A percentile compares a stretch with the other conserved stretches of the same genome.
These are phyloP conservation scores for Ceramica pisi DNA, from an alignment of 2,888 invertebrate genomes.

Conservation along the genomic window DNA sequence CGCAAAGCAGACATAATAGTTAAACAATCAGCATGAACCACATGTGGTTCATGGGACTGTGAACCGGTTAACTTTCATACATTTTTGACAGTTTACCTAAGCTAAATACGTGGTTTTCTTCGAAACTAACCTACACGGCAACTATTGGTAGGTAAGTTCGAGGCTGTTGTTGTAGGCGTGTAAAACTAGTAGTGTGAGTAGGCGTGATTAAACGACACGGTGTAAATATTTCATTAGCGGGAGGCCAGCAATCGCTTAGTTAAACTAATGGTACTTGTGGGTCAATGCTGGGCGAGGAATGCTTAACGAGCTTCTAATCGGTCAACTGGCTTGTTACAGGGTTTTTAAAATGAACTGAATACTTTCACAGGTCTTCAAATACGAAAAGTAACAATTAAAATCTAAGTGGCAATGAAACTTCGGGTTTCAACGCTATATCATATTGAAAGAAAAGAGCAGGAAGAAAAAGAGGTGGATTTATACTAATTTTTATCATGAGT, in stretches of 20 bases:
- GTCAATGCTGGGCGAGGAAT: slow-evolving; percentile 18
- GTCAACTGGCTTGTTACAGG: background rate
- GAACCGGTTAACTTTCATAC: too few species aligned
- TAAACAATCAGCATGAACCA: too few species aligned
- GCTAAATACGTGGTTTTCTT: background rate
- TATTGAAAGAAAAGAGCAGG: too few species aligned
- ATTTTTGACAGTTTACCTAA: too few species aligned
- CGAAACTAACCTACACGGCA: background rate
- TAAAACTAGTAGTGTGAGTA: slow-evolving; percentile 37
- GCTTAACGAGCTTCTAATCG: slow-evolving; percentile 36
- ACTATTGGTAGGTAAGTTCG: slow-evolving; percentile 16
- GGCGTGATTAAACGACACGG: slow-evolving; percentile 50
- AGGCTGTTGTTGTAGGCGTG: slow-evolving; percentile 17
- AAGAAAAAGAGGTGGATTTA: too few species aligned
- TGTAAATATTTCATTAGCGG: slow-evolving; percentile 55
- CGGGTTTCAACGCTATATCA: too few species aligned
- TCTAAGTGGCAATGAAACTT: too few species aligned
- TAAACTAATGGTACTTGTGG: slow-evolving; percentile 31
- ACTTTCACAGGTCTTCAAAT: too few species aligned
- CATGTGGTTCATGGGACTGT: too few species aligned
- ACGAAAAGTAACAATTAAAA: too few species aligned
- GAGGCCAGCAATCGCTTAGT: slow-evolving; percentile 45
- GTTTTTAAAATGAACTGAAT: background rate
- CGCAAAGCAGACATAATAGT: too few species aligned
- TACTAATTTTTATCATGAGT: too few species aligned